These are phyloP conservation scores for Panulirus ornatus DNA, from an alignment of 1,140 invertebrate genomes.

Conservation along the genomic window DNA sequence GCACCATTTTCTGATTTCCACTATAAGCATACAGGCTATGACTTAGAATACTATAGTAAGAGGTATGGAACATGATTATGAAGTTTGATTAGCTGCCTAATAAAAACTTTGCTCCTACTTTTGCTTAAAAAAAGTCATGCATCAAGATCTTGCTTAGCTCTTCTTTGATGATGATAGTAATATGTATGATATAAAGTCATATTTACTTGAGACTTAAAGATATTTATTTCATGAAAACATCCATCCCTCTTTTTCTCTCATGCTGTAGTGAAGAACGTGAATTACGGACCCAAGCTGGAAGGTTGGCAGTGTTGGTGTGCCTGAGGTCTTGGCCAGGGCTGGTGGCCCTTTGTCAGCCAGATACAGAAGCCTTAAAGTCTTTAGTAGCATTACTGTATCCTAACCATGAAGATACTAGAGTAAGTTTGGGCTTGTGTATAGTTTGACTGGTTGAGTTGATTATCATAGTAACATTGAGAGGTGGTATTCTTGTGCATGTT, in stretches of 20 bases:
- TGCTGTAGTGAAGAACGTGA: slow-evolving; percentile 87
- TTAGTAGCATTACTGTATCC: slow-evolving; percentile 54
- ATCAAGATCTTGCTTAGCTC: too few species aligned
- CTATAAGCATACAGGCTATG: slow-evolving; percentile 80
- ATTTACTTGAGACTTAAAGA: too few species aligned
- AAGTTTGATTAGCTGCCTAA: not conserved
- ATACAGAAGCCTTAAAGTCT: slow-evolving; percentile 81
- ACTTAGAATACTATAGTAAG: slow-evolving; percentile 63
- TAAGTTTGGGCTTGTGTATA: slow-evolving; percentile 5
- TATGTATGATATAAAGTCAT: too few species aligned
- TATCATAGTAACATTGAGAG: too few species aligned
- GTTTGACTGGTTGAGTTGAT: too few species aligned
- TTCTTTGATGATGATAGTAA: too few species aligned
- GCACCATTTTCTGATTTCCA: slow-evolving; percentile 96
- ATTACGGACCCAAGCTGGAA: slow-evolving; percentile 88
- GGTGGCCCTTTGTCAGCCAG: slow-evolving; percentile 88
- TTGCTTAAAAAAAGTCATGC: too few species aligned
- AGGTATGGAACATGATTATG: slow-evolving; percentile 9
- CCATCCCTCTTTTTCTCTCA: not conserved
- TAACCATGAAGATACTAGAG: slow-evolving; percentile 63
- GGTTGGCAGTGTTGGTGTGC: slow-evolving; percentile 89
- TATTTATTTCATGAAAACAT: too few species aligned
- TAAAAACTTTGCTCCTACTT: too few species aligned
- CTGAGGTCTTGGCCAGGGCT: slow-evolving; percentile 94
- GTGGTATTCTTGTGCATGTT: too few species aligned